A percentile compares a stretch with the other conserved stretches of the same genome.
Conservation (phyloP, 2,113 vertebrate genomes). For the Pseudopodoces humilis region DNA sequence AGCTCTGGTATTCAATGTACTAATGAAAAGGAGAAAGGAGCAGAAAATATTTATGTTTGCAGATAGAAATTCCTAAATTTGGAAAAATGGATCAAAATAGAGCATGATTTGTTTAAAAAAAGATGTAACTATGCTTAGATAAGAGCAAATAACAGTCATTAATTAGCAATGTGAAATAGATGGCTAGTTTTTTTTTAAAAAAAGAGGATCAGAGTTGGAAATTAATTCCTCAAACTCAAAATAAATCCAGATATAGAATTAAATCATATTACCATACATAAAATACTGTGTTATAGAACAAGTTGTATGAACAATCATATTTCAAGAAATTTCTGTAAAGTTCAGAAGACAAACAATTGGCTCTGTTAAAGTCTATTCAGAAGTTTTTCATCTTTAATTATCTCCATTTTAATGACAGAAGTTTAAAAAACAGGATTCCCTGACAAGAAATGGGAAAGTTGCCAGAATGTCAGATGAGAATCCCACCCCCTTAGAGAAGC, state of each 20-base stretch:
- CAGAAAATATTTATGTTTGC: neutral
- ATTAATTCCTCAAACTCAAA: neutral
- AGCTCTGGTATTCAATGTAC: neutral
- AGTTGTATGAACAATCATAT: accelerated
- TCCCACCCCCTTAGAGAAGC: neutral
- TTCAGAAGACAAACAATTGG: neutral
- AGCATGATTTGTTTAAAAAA: neutral
- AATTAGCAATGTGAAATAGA: neutral
- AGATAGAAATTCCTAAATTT: neutral
- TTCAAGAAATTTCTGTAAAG: neutral
- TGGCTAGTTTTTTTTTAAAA: neutral
- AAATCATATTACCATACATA: neutral
- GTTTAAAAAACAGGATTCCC: neutral
- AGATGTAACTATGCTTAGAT: neutral
- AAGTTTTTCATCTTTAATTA: neutral
- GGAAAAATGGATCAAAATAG: neutral
- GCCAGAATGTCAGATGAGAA: neutral
- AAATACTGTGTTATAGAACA: neutral
- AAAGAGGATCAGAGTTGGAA: neutral
- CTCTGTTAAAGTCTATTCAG: neutral
- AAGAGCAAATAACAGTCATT: neutral
- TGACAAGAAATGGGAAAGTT: neutral
- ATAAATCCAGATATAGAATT: neutral
- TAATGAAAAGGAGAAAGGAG: neutral
- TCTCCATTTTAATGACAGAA: neutral